phyloP scores from a whole-genome alignment of 2,888 invertebrate species.

The Eristalis intricaria region DNA sequence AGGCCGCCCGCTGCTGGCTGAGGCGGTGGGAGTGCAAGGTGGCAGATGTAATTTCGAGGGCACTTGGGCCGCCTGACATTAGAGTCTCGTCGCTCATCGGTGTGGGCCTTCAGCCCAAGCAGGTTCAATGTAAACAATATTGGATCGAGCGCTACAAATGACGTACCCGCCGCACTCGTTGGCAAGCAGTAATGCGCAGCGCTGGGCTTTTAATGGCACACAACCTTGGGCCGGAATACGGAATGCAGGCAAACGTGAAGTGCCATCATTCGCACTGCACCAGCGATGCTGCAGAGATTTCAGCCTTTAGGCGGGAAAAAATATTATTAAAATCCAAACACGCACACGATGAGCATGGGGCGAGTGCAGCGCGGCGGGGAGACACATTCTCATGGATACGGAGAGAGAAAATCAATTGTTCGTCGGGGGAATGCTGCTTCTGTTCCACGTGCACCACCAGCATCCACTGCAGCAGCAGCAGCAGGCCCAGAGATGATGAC shows the following conservation, averaged over 20 bases:
- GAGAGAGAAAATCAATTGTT: conserved; percentile 60
- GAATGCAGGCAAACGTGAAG: not conserved
- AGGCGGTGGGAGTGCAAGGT: too few relatives aligned
- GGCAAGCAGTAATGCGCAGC: not conserved
- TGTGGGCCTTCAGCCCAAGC: not conserved
- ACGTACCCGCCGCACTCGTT: not conserved
- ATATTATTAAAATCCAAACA: conserved; percentile 3
- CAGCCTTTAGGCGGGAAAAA: conserved; percentile 22
- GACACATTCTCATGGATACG: not conserved
- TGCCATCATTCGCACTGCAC: conserved; percentile 15
- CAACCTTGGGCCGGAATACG: not conserved
- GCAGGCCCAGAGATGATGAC: not conserved
- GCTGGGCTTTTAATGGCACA: not conserved
- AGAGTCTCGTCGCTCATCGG: not conserved
- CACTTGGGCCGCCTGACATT: conserved; percentile 9
- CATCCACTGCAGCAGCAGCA: conserved; percentile 8
- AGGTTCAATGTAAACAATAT: conserved; percentile 3
- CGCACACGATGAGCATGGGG: not conserved
- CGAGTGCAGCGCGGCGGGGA: not conserved
- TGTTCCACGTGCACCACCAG: conserved; percentile 1
- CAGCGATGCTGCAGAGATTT: conserved; percentile 1
- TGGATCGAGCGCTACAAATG: not conserved
- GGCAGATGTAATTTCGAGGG: conserved; percentile 12
- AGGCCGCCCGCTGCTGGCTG: not conserved
- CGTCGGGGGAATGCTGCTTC: conserved; percentile 22